phyloP scores from a whole-genome alignment of 2,888 invertebrate species.

The Periphyllus acericola region DNA sequence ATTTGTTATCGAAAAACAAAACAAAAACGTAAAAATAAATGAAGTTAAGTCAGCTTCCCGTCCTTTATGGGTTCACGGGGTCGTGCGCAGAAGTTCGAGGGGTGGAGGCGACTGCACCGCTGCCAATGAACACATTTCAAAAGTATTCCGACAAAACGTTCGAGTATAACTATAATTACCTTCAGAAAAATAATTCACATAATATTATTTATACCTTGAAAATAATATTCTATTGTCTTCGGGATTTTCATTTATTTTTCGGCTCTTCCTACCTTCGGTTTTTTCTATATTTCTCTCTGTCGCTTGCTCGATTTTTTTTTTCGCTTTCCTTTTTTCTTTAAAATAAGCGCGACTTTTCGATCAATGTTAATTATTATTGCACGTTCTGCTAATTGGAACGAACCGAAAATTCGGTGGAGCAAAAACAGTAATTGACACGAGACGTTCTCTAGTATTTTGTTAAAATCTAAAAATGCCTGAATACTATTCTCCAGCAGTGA shows the following conservation, averaged over 20 bases:
- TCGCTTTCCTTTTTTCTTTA: not conserved
- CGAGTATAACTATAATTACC: slow-evolving; percentile 2
- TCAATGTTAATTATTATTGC: slow-evolving; percentile 25
- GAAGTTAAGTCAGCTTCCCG: not conserved
- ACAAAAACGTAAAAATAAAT: not conserved
- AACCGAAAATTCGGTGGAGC: not conserved
- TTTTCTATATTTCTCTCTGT: not conserved
- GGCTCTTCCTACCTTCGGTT: not conserved
- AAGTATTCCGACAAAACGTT: slow-evolving; percentile 26
- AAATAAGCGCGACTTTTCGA: slow-evolving; percentile 2
- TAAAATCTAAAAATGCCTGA: not conserved
- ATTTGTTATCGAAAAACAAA: slow-evolving; percentile 7
- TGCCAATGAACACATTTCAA: slow-evolving; percentile 3
- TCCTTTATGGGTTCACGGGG: not conserved
- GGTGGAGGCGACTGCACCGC: not conserved
- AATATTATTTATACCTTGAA: not conserved
- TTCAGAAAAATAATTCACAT: not conserved
- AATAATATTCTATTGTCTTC: not conserved
- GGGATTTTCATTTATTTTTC: not conserved
- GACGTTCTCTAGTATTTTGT: not conserved
- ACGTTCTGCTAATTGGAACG: slow-evolving; percentile 13
- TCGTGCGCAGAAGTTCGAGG: no score
- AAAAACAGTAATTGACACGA: slow-evolving; percentile 3
- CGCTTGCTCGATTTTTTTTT: not conserved
- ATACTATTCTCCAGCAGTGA: not conserved